Evolutionary conservation across 1,140 invertebrate genomes (phyloP).

Genomic region (Sycophila sp.): DNA sequence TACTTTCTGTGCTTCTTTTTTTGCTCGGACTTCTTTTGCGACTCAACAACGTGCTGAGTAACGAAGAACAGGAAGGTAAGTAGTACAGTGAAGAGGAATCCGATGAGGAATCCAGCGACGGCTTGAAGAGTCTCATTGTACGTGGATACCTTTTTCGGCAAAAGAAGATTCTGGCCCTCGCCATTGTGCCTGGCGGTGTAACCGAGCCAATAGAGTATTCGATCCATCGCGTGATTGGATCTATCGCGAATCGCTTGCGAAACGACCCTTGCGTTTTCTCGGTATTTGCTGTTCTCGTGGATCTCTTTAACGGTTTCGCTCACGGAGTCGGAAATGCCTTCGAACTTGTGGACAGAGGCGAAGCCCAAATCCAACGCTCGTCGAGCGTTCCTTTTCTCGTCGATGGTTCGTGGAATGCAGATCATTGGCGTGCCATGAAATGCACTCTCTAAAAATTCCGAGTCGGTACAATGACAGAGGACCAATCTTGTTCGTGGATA

Average conservation of each 20-base stretch:
- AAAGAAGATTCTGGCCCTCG: constrained; percentile 47
- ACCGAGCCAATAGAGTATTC: constrained; percentile 57
- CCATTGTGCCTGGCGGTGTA: constrained; percentile 53
- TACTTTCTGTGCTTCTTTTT: constrained; percentile 46
- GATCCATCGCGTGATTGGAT: constrained; percentile 58
- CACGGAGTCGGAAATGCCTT: constrained; percentile 42
- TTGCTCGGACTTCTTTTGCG: constrained; percentile 41
- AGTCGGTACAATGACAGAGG: constrained; percentile 58
- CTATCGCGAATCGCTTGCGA: constrained; percentile 58
- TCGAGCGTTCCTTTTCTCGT: constrained; percentile 52
- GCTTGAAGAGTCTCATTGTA: constrained; percentile 53
- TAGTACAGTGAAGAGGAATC: constrained; percentile 48
- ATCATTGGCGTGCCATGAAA: constrained; percentile 61
- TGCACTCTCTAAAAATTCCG: constrained; percentile 56
- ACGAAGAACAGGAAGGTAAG: constrained; percentile 42
- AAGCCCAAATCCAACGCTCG: constrained; percentile 56
- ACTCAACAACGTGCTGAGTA: constrained; percentile 28
- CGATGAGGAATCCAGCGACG: constrained; percentile 54
- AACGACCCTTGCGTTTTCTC: constrained; percentile 53
- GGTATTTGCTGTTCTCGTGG: constrained; percentile 49
- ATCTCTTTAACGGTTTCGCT: constrained; percentile 45
- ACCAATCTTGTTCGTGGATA: constrained; percentile 56
- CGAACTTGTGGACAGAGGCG: constrained; percentile 41
- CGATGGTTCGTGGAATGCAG: constrained; percentile 55
- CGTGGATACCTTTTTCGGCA: constrained; percentile 44